Evolutionary conservation across 64 coral and sea anemone genomes (phyloP), one percentile per base, ranked within the genome.

Genomic region (Orbicella faveolata): DNA sequence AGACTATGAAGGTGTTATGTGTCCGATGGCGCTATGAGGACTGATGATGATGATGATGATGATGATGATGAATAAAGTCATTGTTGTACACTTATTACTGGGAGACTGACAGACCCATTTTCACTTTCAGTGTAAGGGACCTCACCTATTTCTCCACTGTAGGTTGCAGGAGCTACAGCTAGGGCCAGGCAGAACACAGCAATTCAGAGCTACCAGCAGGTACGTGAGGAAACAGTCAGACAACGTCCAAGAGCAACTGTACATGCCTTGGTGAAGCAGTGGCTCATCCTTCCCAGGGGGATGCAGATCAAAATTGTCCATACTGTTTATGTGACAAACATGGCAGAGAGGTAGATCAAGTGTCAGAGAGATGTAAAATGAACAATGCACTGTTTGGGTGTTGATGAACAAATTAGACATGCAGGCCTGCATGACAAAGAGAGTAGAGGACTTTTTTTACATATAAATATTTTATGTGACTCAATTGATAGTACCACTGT

Each of bases 391-490:
- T 0, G 26, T 17, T 2, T 81, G 79, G 5, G 11, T 2, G 15
- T 36, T 81, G 79, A 63, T 81, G 79, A 81, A 81, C 55, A 63
- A 64, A 19, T 19, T 81, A 2, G 79, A 30, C 30, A 30, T 30
- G 30, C 30, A 30, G 30, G 30, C 30, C 30, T 30, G 30, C 30
- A 30, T 30, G 30, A 30, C 30, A 30, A 30, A 30, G 30, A 30
- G 30, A 30, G 30, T 30, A 30, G 30, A 30, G 30, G 30, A 30
- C 30, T 30, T 30, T 30, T 30, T 30, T 30, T 30, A 30, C 30
- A 30, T 30, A 0, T 30, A 30, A 30, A 30, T 30, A 30, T 30
- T 30, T 30, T 30, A 30, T 30, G 30, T 30, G 30, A 30, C 30
- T 30, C 30, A 30, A 30, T 30, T 30, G 30, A 30, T 30, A 30